Evolutionary conservation across 2,888 invertebrate genomes (phyloP).

Genomic region (Mythimna lalbum): DNA sequence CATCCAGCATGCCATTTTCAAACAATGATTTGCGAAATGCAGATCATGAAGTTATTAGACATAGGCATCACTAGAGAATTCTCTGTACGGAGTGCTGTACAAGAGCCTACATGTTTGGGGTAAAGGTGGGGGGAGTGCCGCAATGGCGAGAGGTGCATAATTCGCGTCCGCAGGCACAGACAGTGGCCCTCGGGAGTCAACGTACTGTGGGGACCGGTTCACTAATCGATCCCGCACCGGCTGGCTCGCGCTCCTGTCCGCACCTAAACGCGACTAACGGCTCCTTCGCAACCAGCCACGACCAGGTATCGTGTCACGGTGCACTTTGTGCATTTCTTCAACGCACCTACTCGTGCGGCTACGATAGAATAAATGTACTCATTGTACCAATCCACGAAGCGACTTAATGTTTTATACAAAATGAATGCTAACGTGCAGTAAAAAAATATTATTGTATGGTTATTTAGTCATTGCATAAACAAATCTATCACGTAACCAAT

Average conservation of each 20-base stretch:
- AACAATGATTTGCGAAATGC: constrained; percentile 5
- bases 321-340: constrained; percentile 53
- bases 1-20: neutral
- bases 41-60: constrained; percentile 4
- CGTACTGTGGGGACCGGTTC: constrained; percentile 87
- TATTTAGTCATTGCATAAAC: constrained; percentile 26
- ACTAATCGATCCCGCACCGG: constrained; percentile 88
- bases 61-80: neutral
- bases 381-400: constrained; percentile 12
- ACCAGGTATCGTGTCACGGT: constrained; percentile 69
- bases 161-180: constrained; percentile 80
- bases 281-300: constrained; percentile 78
- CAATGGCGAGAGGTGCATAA: constrained; percentile 79
- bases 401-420: constrained; percentile 2
- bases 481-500: constrained; percentile 34
- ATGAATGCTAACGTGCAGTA: neutral
- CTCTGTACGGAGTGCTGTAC: constrained; percentile 10
- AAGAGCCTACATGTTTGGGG: constrained; percentile 38
- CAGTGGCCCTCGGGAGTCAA: constrained; percentile 86
- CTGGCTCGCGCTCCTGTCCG: constrained; percentile 85
- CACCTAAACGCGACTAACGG: constrained; percentile 88
- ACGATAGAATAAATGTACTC: constrained; percentile 13
- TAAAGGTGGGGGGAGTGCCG: constrained; percentile 59
- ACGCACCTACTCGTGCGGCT: constrained; percentile 30
- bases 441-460: constrained; percentile 7